phyloP scores from a whole-genome alignment of 1,140 invertebrate genomes.

The Ctenoplectra terminalis region DNA sequence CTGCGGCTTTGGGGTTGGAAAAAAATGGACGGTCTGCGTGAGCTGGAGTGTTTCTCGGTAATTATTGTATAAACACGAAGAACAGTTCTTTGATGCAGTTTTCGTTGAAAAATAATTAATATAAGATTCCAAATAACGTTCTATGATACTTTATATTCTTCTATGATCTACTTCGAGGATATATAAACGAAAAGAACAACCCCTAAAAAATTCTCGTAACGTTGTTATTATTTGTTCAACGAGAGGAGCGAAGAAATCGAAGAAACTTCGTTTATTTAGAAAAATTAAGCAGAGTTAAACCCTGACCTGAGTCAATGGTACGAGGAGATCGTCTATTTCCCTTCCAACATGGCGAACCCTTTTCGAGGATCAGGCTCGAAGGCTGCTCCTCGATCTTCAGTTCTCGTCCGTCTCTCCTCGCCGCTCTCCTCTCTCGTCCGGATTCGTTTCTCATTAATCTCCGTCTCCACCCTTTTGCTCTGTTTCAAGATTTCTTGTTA shows the following conservation, averaged over 20 bases:
- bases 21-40: too few species aligned
- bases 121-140: too few species aligned
- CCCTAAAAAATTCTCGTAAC: too few species aligned
- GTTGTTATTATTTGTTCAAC: not conserved
- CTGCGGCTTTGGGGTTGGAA: conserved; percentile 1
- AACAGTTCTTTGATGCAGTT: too few species aligned
- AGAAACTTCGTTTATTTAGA: not conserved
- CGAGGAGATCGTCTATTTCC: conserved; percentile 43
- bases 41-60: too few species aligned
- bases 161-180: too few species aligned
- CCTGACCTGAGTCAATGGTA: conserved; percentile 47
- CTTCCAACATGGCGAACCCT: conserved; percentile 67
- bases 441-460: conserved; percentile 80
- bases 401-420: conserved; percentile 32
- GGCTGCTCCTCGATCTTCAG: conserved; percentile 34
- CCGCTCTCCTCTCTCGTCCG: conserved; percentile 55
- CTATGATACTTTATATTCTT: too few species aligned
- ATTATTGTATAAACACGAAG: too few species aligned
- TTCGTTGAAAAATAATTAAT: too few species aligned
- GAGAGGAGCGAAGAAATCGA: fast-evolving
- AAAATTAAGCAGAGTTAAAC: conserved; percentile 24
- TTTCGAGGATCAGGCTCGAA: conserved; percentile 49
- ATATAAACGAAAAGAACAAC: too few species aligned
- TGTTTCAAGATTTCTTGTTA: conserved; percentile 76
- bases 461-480: conserved; percentile 77